Evolutionary conservation across 2,797 vertebrate species (phyloP).

Genomic region (Premnoplex brunnescens): DNA sequence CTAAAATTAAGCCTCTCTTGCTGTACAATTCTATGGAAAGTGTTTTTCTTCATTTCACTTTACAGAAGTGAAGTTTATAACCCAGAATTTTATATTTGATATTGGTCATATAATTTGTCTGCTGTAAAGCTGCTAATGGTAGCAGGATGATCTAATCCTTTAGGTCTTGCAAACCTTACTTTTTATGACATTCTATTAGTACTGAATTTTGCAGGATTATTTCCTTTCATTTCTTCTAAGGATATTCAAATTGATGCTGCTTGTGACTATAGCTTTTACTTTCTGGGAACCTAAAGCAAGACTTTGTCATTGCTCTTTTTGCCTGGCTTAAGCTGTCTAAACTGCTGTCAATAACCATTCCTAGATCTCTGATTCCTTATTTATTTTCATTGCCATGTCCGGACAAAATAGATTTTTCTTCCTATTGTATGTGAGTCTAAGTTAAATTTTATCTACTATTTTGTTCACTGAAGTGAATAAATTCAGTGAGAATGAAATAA

Average conservation of each 20-base stretch:
- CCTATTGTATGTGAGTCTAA: neutral
- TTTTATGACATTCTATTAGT: neutral
- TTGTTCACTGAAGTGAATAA: neutral
- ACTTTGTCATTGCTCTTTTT: neutral
- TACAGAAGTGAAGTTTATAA: constrained; percentile 22
- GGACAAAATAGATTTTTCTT: neutral
- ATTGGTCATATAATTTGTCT: constrained; percentile 1
- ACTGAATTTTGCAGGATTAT: neutral
- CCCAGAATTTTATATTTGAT: neutral
- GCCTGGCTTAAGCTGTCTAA: neutral
- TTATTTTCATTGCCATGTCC: neutral
- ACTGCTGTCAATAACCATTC: neutral
- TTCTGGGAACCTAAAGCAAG: neutral
- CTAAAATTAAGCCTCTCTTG: neutral
- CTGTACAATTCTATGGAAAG: neutral
- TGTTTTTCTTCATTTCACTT: constrained; percentile 18
- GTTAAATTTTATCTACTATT: neutral
- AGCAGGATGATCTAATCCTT: constrained; percentile 21
- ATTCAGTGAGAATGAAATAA: neutral
- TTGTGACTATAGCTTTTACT: neutral
- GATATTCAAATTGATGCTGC: neutral
- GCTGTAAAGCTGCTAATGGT: constrained; percentile 8
- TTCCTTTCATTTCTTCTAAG: neutral
- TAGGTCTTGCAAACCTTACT: neutral
- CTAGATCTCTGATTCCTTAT: neutral